Percentiles rank a stretch among this genome's conserved stretches.
Conservation (phyloP, 2,113 vertebrate genomes). For the Archocentrus centrarchus region DNA sequence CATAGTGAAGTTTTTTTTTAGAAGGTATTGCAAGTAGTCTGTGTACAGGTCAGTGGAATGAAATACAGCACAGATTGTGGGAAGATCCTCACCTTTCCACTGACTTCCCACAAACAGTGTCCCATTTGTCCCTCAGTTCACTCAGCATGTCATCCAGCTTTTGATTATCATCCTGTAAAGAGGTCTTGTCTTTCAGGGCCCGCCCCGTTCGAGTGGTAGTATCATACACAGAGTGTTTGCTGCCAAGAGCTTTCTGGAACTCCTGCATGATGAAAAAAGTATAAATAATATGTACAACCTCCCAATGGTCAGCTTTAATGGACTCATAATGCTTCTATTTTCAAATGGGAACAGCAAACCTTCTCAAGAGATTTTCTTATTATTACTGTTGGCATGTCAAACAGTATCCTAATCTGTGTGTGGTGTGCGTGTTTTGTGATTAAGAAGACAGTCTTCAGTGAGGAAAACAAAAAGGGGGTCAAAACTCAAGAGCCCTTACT, state of each 20-base stretch:
- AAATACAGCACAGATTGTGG: background rate
- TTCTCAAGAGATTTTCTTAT: constrained; percentile 4
- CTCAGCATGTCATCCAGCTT: constrained; percentile 97
- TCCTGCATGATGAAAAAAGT: constrained; percentile 79
- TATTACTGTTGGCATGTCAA: constrained; percentile 33
- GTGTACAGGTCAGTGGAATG: background rate
- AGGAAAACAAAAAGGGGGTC: constrained; percentile 56
- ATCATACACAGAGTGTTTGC: constrained; percentile 97
- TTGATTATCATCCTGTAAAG: constrained; percentile 91
- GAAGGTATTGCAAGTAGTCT: background rate
- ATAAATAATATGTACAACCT: background rate
- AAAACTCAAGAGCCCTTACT: constrained; percentile 62
- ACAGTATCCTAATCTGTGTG: constrained; percentile 35
- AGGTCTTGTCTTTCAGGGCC: constrained; percentile 94
- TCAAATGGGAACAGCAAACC: constrained; percentile 11
- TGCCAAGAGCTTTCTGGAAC: constrained; percentile 95
- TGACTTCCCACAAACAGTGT: constrained; percentile 97
- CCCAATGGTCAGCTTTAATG: background rate
- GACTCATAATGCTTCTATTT: background rate
- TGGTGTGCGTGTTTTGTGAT: constrained; percentile 42
- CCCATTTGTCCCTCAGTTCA: constrained; percentile 97
- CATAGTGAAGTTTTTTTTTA: background rate
- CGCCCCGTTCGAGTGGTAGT: constrained; percentile 92
- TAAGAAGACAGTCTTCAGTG: constrained; percentile 30
- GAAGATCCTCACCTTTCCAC: constrained; percentile 89